These are phyloP conservation scores for Amiota mariae DNA, from an alignment of 2,888 invertebrate species.

Conservation along the genomic window DNA sequence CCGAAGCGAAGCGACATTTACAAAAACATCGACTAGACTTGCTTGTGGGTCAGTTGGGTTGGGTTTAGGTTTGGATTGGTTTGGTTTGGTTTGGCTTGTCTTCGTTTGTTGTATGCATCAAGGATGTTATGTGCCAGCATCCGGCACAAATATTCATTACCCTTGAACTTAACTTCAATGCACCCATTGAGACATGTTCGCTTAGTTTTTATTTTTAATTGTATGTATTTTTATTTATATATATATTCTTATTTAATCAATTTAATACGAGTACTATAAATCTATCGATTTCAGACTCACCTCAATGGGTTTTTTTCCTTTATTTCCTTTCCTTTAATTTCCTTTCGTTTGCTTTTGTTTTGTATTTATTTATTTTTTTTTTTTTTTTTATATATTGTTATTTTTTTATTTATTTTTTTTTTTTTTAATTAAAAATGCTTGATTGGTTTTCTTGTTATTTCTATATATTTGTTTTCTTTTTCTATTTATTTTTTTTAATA, in stretches of 20 bases:
- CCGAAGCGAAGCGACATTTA: not conserved
- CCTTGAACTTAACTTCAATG: constrained; percentile 24
- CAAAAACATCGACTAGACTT: not conserved
- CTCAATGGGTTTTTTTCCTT: too few species aligned
- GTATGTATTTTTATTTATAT: too few species aligned
- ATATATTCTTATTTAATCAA: too few species aligned
- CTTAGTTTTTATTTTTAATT: too few species aligned
- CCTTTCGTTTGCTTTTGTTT: too few species aligned
- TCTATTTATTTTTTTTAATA: not conserved
- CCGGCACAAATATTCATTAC: not conserved
- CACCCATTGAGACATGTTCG: not conserved
- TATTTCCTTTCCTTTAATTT: too few species aligned
- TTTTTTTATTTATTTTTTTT: not conserved
- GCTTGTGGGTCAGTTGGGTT: too few species aligned
- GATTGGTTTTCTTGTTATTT: too few species aligned
- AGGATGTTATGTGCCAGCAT: not conserved
- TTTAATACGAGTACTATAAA: too few species aligned
- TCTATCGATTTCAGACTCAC: too few species aligned
- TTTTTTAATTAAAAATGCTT: not conserved
- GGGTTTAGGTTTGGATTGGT: not conserved
- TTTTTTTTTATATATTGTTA: not conserved
- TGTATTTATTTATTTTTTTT: too few species aligned
- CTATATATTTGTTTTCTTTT: not conserved
- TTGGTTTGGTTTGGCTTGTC: not conserved
- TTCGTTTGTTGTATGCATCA: not conserved